Base-by-base conservation (phyloP, 2,797 vertebrate genomes). In the Acipenser oxyrinchus region DNA sequence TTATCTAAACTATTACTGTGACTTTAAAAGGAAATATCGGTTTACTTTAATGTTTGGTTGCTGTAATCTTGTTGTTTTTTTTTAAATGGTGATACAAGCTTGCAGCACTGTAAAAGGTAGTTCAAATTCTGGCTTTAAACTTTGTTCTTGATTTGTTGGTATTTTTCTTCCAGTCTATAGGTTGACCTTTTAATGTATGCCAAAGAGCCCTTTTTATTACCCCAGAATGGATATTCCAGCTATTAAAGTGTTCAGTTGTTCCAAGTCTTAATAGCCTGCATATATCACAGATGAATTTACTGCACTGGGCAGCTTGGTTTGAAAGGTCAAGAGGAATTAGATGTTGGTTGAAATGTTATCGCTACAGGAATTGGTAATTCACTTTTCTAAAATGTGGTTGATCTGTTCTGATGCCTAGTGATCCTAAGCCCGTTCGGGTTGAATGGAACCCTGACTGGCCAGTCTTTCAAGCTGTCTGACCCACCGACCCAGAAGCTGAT, bases 401-500 rank as follows among this genome's bases (percentile, higher is more conserved):
- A n/a, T 58, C 2, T 58, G 10, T 58, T 11, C 55, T 58, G 55
- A 58, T 7, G 9, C 12, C 4, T 53, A 99, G 96, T 98, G 79
- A 97, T 99, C 83, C 88, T 99, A 74, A 97, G 96, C 82, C 96
- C 96, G 3, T 99, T 98, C 60, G 96, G 96, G 75, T 81, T 99
- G 81, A 99, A 95, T 75, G 96, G 96, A 67, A 97, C 94, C 0
- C 92, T 99, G 75, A 99, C 96, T 7, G 96, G 96, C 74, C 96
- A 98, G 84, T 96, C 96, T 1, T 99, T 96, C 83, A 99, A 99
- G 88, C 93, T 96, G 84, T 98, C 96, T 13, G 96, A 98, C 84
- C 95, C 93, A 51, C 93, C 95, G 4, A 99, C 96, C 10, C 93
- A 97, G 83, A 98, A 97, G 83, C 85, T 99, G 71, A 96, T 98